Evolutionary conservation across 2,797 vertebrate genomes (phyloP), one percentile per base, ranked within the genome.

Genomic region (Channallabes apus): DNA sequence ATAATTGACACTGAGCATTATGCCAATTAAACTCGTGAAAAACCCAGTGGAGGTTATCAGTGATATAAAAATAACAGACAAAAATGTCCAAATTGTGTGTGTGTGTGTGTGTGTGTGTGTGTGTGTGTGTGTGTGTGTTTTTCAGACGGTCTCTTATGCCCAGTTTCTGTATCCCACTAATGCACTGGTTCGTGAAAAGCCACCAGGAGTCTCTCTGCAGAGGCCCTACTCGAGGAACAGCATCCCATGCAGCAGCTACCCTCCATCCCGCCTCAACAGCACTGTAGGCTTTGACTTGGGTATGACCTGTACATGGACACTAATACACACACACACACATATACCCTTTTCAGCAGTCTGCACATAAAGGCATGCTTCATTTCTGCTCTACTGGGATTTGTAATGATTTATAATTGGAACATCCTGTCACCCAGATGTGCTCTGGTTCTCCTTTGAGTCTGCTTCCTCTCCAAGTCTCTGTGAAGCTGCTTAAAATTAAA

Each of bases 101-200:
- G n/a, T n/a, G n/a, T n/a, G n/a, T n/a, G n/a, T n/a, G n/a, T n/a
- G n/a, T n/a, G n/a, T 35, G 14, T 35, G n/a, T n/a, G n/a, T n/a
- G n/a, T n/a, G n/a, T n/a, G n/a, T n/a, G n/a, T n/a, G n/a, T n/a
- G n/a, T n/a, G n/a, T n/a, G 27, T 65, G 51, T 88, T 73, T 88
- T 88, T 87, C 89, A 99, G 98, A 97, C 97, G 0, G 97, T 99
- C 86, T 99, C 98, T 4, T 99, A 99, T 32, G 97, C 98, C 86
- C 96, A 96, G 93, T 98, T 98, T 91, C 92, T 99, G 78, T 98
- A 96, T 78, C 97, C 98, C 0, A 99, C 98, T 90, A 98, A 99
- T 0, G 97, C 97, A 27, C 91, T 99, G 71, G 96, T 97, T 79
- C 91, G 95, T 62, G 95, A 93, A 91, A 97, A 96, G 93, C 72